Base-by-base conservation (phyloP, 2,888 invertebrate genomes). In the Crocallis elinguaria region DNA sequence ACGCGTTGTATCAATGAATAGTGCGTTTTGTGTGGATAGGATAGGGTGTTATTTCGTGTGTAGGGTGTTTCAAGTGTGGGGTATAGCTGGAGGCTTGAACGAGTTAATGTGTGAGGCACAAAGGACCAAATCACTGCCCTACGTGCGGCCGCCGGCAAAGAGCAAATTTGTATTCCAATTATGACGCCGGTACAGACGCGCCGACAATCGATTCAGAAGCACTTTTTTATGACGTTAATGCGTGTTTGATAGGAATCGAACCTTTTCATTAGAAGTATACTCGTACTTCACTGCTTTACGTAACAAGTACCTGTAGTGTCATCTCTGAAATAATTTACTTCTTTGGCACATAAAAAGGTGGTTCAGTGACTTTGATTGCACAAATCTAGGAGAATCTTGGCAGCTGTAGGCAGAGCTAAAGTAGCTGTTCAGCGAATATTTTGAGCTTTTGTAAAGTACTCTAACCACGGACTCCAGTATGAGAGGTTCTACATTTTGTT, bases 141-240 rank as follows among this genome's bases (percentile, higher is more conserved):
- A 76, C 77, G 77, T 77, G 84, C 77, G 78, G 73, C 78, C 79
- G 73, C 16, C 84, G 85, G 84, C 88, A 87, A 87, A 88, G 85
- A 85, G 84, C 79, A 82, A 88, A 90, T 89, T 90, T 89, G 90
- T 90, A 89, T 88, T 89, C 86, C 88, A 90, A 91, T 91, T 91
- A 90, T 86, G 84, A 87, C 84, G 78, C 86, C 69, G 56, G 60
- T 64, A 61, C 62, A 73, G 73, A 76, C 75, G 69, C 66, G 41
- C 61, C 61, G 66, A 41, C 70, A 71, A 71, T 73, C 72, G 62
- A 75, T 73, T 70, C 65, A 62, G 60, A 49, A 60, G 57, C 62
- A 53, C n/a, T n/a, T 56, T 66, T 60, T 66, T 64, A 38, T 41
- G 17, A 21, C 14, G 7, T n/a, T 39, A 16, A 39, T 29, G 39